A percentile compares a stretch with the other conserved stretches of the same genome.
phyloP scores from a whole-genome alignment of 2,113 vertebrate species.

The Neogale vison region DNA sequence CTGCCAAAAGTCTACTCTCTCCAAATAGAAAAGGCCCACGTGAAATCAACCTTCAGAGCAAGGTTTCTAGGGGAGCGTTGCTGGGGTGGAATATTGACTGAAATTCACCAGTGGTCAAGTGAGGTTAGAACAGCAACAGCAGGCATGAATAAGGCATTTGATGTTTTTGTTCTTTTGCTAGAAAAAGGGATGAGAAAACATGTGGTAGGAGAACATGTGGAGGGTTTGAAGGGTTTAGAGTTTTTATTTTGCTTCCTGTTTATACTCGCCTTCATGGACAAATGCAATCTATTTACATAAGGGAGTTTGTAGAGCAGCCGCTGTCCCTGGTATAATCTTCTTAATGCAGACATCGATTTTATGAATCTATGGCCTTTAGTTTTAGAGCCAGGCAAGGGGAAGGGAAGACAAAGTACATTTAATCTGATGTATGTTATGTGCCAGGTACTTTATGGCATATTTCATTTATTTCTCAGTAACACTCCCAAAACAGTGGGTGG shows the following conservation, averaged over 20 bases:
- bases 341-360: constrained; percentile 7
- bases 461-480: not conserved
- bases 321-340: not conserved
- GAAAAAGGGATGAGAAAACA: not conserved
- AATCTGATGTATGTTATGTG: not conserved
- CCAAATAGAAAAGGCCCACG: not conserved
- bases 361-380: not conserved
- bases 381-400: not conserved
- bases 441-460: not conserved
- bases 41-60: not conserved
- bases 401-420: not conserved
- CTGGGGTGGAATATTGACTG: not conserved
- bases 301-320: not conserved
- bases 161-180: not conserved
- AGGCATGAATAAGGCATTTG: not conserved
- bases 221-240: not conserved
- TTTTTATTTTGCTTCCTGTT: constrained; percentile 44
- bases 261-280: not conserved
- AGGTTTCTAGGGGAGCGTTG: not conserved
- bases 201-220: not conserved
- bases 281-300: not conserved
- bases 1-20: not conserved
- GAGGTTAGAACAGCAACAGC: not conserved
- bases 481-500: not conserved
- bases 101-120: not conserved